A percentile compares a stretch with the other conserved stretches of the same genome.
Conservation (phyloP, 2,797 vertebrate genomes). For the Rallus crepitans region DNA sequence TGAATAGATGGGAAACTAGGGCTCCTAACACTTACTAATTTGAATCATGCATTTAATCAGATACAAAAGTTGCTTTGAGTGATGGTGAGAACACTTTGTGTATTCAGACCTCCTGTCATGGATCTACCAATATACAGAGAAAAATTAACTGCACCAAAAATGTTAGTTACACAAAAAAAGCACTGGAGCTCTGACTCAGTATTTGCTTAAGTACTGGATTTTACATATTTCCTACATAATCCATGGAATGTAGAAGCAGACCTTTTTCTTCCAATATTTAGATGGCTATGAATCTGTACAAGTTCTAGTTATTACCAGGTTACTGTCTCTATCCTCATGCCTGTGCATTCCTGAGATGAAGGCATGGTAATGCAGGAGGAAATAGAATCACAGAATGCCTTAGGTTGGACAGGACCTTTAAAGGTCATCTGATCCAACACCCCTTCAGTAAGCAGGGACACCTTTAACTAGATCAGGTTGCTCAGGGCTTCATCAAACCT, state of each 20-base stretch:
- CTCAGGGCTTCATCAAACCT: no score
- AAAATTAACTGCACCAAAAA: background rate
- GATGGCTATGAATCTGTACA: background rate
- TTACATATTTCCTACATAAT: background rate
- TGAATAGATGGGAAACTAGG: background rate
- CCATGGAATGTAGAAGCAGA: fast-evolving
- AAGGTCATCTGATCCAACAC: no score
- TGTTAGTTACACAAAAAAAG: background rate
- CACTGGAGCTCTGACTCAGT: background rate
- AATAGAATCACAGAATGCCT: no score
- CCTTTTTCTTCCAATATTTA: background rate
- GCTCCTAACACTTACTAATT: background rate
- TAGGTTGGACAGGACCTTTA: no score
- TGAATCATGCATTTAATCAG: background rate
- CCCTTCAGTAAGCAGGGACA: no score
- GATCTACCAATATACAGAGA: background rate
- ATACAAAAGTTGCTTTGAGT: background rate
- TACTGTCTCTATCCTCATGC: background rate
- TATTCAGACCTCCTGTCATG: background rate
- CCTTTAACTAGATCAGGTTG: no score
- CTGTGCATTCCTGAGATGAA: background rate
- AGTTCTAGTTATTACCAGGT: background rate
- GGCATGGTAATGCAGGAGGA: background rate
- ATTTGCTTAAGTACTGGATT: background rate
- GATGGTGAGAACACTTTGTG: background rate